phyloP scores from a whole-genome alignment of 2,888 invertebrate genomes.

The Cordylochernes scorpioides region DNA sequence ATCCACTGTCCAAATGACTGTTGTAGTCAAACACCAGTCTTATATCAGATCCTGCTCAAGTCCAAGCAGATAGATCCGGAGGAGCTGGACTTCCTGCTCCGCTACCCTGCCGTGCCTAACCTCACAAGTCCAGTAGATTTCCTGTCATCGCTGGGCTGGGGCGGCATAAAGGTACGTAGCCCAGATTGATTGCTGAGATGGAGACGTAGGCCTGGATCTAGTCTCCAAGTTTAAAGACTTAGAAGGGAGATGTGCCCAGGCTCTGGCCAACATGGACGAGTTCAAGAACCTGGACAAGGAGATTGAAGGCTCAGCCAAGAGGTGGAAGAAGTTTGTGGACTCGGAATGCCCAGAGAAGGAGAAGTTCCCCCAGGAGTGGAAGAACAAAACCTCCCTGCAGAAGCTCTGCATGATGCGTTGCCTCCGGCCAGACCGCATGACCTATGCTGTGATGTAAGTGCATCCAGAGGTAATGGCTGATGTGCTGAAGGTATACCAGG shows the following conservation, averaged over 20 bases:
- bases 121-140: conserved; percentile 84
- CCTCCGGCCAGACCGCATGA: conserved; percentile 78
- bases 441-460: conserved; percentile 62
- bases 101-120: conserved; percentile 73
- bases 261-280: conserved; percentile 63
- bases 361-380: conserved; percentile 94
- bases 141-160: conserved; percentile 71
- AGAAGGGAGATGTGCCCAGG: conserved; percentile 24
- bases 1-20: too few relatives aligned
- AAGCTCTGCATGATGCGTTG: conserved; percentile 86
- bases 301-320: conserved; percentile 79
- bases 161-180: conserved; percentile 43
- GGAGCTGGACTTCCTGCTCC: conserved; percentile 65
- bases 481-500: too few relatives aligned
- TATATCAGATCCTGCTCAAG: conserved; percentile 60
- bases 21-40: too few relatives aligned
- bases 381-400: conserved; percentile 73
- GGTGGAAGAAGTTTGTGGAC: conserved; percentile 91
- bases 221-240: too few relatives aligned
- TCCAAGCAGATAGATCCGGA: conserved; percentile 54
- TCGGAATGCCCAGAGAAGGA: conserved; percentile 81
- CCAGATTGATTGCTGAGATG: neutral
- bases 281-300: conserved; percentile 65
- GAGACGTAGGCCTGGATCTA: too few relatives aligned
- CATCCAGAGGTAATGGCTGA: too few relatives aligned